phyloP scores from a whole-genome alignment of 2,888 invertebrate species.

The Spodoptera littoralis region DNA sequence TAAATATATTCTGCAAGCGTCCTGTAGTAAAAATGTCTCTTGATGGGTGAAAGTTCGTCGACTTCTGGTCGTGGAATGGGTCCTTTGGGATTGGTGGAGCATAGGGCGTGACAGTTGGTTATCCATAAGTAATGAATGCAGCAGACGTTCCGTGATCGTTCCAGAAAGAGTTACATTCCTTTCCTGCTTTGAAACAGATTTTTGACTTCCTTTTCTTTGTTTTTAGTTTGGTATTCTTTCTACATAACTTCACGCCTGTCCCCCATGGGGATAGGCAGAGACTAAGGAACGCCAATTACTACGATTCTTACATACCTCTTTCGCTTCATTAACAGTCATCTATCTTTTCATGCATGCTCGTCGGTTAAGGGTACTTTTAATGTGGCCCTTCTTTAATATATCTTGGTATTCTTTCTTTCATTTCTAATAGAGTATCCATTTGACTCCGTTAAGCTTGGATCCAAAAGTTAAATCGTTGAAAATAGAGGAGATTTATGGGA shows the following conservation, averaged over 20 bases:
- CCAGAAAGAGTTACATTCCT: constrained; percentile 8
- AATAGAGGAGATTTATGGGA: constrained; percentile 18
- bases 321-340: too few relatives aligned
- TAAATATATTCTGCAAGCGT: constrained; percentile 29
- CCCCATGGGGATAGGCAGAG: too few relatives aligned
- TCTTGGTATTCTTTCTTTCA: not conserved
- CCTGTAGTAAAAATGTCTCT: constrained; percentile 16
- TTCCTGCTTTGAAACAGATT: not conserved
- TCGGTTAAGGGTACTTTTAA: too few relatives aligned
- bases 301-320: too few relatives aligned
- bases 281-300: too few relatives aligned
- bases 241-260: too few relatives aligned
- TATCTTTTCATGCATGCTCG: too few relatives aligned
- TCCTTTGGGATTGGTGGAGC: constrained; percentile 19
- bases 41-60: constrained; percentile 23
- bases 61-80: constrained; percentile 23
- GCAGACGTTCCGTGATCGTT: constrained; percentile 6
- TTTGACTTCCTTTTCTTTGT: not conserved
- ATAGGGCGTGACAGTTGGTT: constrained; percentile 34
- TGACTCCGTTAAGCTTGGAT: constrained; percentile 10
- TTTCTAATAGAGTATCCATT: not conserved
- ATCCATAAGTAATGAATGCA: constrained; percentile 27
- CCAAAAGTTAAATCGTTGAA: constrained; percentile 18
- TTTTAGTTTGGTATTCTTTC: not conserved
- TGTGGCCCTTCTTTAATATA: too few relatives aligned